Base-by-base conservation (phyloP, 1,140 invertebrate species). In the Drosophila burlai region DNA sequence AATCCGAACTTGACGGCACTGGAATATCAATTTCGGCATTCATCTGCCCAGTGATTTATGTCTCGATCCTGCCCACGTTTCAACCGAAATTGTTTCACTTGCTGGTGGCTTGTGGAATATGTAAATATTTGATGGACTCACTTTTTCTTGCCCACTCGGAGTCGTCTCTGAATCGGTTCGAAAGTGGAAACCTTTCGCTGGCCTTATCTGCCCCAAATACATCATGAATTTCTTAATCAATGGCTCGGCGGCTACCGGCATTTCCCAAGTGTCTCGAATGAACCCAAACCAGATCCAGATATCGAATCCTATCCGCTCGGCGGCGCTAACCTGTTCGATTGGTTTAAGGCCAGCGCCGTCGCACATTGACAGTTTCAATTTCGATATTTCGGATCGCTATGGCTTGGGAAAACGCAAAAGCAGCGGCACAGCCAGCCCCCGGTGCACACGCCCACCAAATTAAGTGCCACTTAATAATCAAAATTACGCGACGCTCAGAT, bases 381-480 rank as follows among this genome's bases (percentile, higher is more conserved):
- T 87, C 84, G 74, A 87, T 87, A 87, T 83, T 83, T 83, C 68
- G 61, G 38, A 42, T 73, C 43, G 43, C 11, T 9, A 9, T 8
- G 69, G 66, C 71, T 86, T 52, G 80, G 83, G 67, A 80, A 87
- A 81, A 81, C 74, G 60, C 40, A 31, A 40, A 16, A 16, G 36
- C 54, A 40, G 38, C 15, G 21, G 45, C 45, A 21, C 4, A 43
- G 29, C 9, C 50, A 46, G 55, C 47, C 63, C 52, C 71, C 59
- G 52, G 60, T 46, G 81, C 60, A 68, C 85, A 90, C 84, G 84
- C 85, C 84, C 71, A 90, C 85, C 76, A 89, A 89, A 85, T 89
- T 80, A 90, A 89, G 85, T 90, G 85, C 50, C 85, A 89, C 85
- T 89, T 90, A 89, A 89, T 89, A 89, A 90, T 90, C 81, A 78